Conservation (phyloP, 2,888 invertebrate species). For the Limnephilus auricula region DNA sequence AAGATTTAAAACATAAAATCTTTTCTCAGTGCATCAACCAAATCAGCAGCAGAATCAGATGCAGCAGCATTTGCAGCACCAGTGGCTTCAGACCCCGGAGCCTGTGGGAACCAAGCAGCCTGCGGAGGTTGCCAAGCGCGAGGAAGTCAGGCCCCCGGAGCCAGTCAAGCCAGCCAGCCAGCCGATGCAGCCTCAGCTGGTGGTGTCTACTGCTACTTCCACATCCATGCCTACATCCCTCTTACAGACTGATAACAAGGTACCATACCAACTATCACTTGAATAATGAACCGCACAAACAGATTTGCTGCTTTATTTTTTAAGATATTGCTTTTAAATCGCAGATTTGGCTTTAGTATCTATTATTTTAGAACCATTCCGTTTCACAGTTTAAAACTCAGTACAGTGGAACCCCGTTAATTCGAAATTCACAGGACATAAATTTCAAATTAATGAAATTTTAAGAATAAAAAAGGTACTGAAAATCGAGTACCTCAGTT, state of each 20-base stretch:
- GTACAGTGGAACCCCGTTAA: too few relatives aligned
- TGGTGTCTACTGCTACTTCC: conserved; percentile 34
- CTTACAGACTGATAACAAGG: conserved; percentile 61
- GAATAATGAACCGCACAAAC: too few relatives aligned
- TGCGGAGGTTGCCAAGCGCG: background rate
- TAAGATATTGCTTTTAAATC: too few relatives aligned
- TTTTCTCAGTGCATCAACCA: background rate
- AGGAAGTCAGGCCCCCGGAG: conserved; percentile 30
- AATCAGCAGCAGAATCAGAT: too few relatives aligned
- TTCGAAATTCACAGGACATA: too few relatives aligned
- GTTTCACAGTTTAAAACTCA: too few relatives aligned
- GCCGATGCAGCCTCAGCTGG: conserved; percentile 12
- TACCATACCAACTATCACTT: background rate
- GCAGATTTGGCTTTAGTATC: too few relatives aligned
- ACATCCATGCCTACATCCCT: conserved; percentile 58
- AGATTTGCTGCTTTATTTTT: too few relatives aligned
- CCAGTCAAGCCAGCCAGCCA: background rate
- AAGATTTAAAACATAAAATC: background rate
- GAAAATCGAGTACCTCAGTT: too few relatives aligned
- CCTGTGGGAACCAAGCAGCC: background rate
- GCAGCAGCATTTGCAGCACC: background rate
- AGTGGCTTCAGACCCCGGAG: background rate
- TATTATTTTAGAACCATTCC: too few relatives aligned
- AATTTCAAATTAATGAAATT: too few relatives aligned
- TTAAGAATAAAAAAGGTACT: too few relatives aligned